Conservation (phyloP, 2,797 vertebrate genomes). For the Esox masquinongy region DNA sequence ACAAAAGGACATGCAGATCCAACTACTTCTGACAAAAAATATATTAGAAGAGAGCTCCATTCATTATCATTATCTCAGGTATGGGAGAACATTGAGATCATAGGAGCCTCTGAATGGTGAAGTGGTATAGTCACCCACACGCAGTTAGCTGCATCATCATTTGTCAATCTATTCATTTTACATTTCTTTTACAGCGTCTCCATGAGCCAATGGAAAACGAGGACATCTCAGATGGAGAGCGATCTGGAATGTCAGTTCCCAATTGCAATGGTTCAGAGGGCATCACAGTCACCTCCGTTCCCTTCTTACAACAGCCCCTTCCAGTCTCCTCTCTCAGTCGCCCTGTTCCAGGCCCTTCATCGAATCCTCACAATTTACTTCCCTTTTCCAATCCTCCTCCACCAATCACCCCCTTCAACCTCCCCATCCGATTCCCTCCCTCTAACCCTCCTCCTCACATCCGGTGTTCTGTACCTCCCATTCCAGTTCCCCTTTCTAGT, state of each 20-base stretch:
- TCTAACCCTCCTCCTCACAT: slow-evolving; percentile 29
- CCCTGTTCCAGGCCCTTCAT: slow-evolving; percentile 65
- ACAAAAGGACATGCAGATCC: slow-evolving; percentile 65
- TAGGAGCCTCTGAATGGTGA: too few species aligned
- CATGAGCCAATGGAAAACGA: slow-evolving; percentile 82
- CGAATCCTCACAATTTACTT: slow-evolving; percentile 64
- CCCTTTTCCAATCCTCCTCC: slow-evolving; percentile 26
- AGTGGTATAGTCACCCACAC: neutral
- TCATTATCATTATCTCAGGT: slow-evolving; percentile 42
- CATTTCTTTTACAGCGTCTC: slow-evolving; percentile 71
- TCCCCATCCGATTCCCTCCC: slow-evolving; percentile 32
- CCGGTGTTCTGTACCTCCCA: slow-evolving; percentile 45
- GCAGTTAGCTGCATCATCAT: too few species aligned
- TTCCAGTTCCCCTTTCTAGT: slow-evolving; percentile 56
- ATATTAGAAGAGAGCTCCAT: slow-evolving; percentile 67
- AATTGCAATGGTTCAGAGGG: slow-evolving; percentile 58
- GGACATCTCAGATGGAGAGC: slow-evolving; percentile 80
- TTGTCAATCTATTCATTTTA: neutral
- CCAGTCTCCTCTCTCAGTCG: slow-evolving; percentile 69
- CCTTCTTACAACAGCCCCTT: slow-evolving; percentile 71
- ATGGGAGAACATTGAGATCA: slow-evolving; percentile 18
- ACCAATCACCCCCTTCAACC: slow-evolving; percentile 35
- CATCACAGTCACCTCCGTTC: slow-evolving; percentile 70
- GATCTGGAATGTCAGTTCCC: slow-evolving; percentile 71
- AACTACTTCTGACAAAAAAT: slow-evolving; percentile 74